A percentile compares a stretch with the other conserved stretches of the same genome.
phyloP scores from a whole-genome alignment of 1,140 invertebrate genomes.

The Lutraria rhynchaena region DNA sequence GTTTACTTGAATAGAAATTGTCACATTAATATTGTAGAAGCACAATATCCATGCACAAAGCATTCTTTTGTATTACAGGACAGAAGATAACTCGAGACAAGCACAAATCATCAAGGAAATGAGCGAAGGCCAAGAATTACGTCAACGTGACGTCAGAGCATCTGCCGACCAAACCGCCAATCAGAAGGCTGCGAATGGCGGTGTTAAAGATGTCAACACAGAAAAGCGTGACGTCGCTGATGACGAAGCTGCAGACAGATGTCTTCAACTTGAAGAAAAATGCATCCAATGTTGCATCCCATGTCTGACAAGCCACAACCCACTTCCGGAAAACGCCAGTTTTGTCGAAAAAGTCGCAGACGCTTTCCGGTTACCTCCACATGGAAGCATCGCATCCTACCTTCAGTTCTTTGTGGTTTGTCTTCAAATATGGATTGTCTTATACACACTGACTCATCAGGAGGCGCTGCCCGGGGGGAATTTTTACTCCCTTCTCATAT shows the following conservation, averaged over 20 bases:
- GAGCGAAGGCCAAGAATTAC: constrained; percentile 3
- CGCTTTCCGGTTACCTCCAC: constrained; percentile 74
- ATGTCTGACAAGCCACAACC: constrained; percentile 66
- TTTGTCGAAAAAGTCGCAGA: constrained; percentile 60
- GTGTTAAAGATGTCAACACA: not conserved
- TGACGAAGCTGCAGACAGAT: not conserved
- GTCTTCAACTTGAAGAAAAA: constrained; percentile 25
- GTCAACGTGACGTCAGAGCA: constrained; percentile 28
- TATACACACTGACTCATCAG: constrained; percentile 88
- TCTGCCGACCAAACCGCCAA: not conserved
- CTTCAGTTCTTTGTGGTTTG: constrained; percentile 68
- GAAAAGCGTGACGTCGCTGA: not conserved
- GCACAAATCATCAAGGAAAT: not conserved
- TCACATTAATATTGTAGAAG: not conserved
- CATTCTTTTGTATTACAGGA: not conserved
- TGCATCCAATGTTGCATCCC: constrained; percentile 52
- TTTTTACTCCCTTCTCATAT: constrained; percentile 87
- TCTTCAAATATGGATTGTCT: constrained; percentile 89
- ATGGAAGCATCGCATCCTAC: constrained; percentile 70
- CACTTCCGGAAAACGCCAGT: constrained; percentile 68
- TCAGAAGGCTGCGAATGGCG: not conserved
- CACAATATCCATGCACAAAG: not conserved
- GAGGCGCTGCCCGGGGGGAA: constrained; percentile 90
- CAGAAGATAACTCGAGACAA: not conserved
- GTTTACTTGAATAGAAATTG: not conserved